Evolutionary conservation across 1,140 invertebrate species (phyloP).

Genomic region (Trichomalopsis sarcophagae): DNA sequence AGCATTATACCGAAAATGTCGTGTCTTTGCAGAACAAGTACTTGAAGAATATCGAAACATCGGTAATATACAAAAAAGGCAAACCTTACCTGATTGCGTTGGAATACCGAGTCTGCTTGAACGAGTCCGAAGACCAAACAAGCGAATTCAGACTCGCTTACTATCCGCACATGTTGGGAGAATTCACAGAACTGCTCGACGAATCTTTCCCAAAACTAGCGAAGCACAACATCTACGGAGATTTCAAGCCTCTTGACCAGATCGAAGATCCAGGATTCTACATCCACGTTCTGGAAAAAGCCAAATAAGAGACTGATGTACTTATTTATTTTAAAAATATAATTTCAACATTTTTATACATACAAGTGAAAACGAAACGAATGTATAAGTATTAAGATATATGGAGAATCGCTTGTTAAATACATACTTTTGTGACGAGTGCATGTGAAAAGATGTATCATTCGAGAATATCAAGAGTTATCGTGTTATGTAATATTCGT

Average conservation of each 20-base stretch:
- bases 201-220: slow-evolving; percentile 81
- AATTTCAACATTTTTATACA: not conserved
- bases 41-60: slow-evolving; percentile 87
- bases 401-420: too few relatives aligned
- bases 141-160: slow-evolving; percentile 89
- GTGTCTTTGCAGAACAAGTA: slow-evolving; percentile 81
- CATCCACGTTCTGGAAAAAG: slow-evolving; percentile 86
- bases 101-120: slow-evolving; percentile 83
- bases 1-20: not conserved
- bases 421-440: too few relatives aligned
- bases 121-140: slow-evolving; percentile 54
- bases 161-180: slow-evolving; percentile 84
- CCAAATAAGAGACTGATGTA: not conserved
- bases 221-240: slow-evolving; percentile 84
- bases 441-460: too few relatives aligned
- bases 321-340: too few relatives aligned
- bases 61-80: slow-evolving; percentile 84
- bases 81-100: slow-evolving; percentile 84
- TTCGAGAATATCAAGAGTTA: too few relatives aligned
- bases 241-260: slow-evolving; percentile 83
- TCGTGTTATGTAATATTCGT: too few relatives aligned
- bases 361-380: not conserved
- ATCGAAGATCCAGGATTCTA: slow-evolving; percentile 86
- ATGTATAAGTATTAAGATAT: not conserved
- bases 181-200: slow-evolving; percentile 82